Evolutionary conservation across 2,888 invertebrate species (phyloP).

Genomic region (Limenitis camilla): DNA sequence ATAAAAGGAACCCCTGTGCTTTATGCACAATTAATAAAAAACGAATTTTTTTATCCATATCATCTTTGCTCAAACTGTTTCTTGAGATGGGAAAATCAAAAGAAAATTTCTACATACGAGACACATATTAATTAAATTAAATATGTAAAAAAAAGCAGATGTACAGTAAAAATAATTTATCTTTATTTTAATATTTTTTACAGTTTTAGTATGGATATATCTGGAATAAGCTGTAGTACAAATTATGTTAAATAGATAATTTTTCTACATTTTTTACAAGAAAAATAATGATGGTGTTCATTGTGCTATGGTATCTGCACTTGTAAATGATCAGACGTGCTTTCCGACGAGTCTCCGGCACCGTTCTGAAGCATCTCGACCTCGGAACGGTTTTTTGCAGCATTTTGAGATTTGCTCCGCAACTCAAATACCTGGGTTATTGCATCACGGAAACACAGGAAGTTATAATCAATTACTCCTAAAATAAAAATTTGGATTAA

Average conservation of each 20-base stretch:
- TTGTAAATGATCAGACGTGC: constrained; percentile 47
- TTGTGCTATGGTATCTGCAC: constrained; percentile 50
- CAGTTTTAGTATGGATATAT: constrained; percentile 20
- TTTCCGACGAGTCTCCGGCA: constrained; percentile 51
- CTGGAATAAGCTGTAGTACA: constrained; percentile 25
- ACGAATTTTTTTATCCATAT: too few species aligned
- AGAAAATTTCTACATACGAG: too few species aligned
- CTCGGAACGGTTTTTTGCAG: constrained; percentile 36
- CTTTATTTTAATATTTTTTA: constrained; percentile 26
- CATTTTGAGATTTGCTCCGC: constrained; percentile 79
- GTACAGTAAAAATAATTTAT: constrained; percentile 12
- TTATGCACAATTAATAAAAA: too few species aligned
- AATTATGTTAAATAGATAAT: constrained; percentile 21
- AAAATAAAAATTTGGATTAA: constrained; percentile 31
- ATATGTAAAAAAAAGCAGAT: not conserved
- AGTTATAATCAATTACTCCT: constrained; percentile 99
- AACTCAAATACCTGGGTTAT: constrained; percentile 97
- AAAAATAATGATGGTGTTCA: constrained; percentile 17
- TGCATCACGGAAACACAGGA: constrained; percentile 95
- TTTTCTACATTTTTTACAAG: constrained; percentile 24
- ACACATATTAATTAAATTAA: not conserved
- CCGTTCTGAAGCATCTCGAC: constrained; percentile 53
- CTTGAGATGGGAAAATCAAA: too few species aligned
- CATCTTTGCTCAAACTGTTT: too few species aligned
- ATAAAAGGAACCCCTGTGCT: too few species aligned